Evolutionary conservation across 2,888 invertebrate species (phyloP), one percentile per base, ranked within the genome.

Genomic region (Salpingus planirostris): DNA sequence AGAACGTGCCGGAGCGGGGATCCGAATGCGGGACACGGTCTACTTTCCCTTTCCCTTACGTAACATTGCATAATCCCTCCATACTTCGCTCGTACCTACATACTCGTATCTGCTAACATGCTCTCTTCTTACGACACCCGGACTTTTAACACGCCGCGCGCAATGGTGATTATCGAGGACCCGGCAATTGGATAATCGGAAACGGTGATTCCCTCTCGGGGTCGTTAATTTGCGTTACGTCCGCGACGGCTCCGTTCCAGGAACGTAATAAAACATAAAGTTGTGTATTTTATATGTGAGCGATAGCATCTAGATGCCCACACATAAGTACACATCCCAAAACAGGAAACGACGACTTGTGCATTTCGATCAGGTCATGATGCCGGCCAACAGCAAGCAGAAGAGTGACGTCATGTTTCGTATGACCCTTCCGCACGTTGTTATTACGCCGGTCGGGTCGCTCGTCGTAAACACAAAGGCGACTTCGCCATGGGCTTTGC

Each of bases 31-130:
- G 58, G 57, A 54, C 57, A 53, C 54, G 60, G 49, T 54, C 58
- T 54, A 60, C 60, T 60, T 60, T 60, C 60, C 57, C 54, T 60
- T 59, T 59, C 50, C 51, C 48, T 60, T 59, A 59, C 56, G 57
- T 58, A 59, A 59, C 46, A 35, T 55, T 55, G 47, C 52, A 50
- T 54, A 55, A 55, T 46, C 39, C 33, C 29, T 30, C 31, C 42
- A 44, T 39, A 44, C n/a, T n/a, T n/a, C n/a, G n/a, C n/a, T n/a
- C n/a, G n/a, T n/a, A n/a, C 43, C 40, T 23, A 27, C 33, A 27
- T 29, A 31, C 26, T 30, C n/a, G 13, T 11, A 18, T 28, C 11
- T 28, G 11, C 28, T 28, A n/a, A n/a, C n/a, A n/a, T n/a, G n/a
- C n/a, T n/a, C n/a, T n/a, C n/a, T n/a, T n/a, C n/a, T n/a, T n/a